Evolutionary conservation across 2,113 vertebrate genomes (phyloP), one percentile per base, ranked within the genome.

Genomic region (Amphiprion ocellaris): DNA sequence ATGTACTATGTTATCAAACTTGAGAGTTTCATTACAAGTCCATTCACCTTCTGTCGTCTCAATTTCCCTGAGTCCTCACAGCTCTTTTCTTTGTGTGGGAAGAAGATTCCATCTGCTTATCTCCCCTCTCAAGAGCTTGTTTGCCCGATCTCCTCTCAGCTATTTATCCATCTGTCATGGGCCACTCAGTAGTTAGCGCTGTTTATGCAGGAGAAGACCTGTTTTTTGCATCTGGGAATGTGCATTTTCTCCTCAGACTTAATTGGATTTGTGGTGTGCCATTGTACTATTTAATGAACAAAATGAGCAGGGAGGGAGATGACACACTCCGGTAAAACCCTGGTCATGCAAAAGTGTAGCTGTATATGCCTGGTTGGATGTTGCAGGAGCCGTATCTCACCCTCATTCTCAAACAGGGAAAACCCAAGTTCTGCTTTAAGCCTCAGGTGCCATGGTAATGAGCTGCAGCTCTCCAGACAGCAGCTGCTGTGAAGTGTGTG

Each of bases 401-500:
- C 70, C 74, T 85, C 50, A 4, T 46, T 79, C 72, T 84, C 60
- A 75, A 49, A 33, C 74, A 46, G 81, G 87, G 83, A 90, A 86
- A 89, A 74, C 81, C 86, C 69, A n/a, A 21, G 63, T 78, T 54
- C 62, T 81, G 69, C 83, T 80, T 52, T 74, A 73, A 87, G 88
- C 89, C 88, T 82, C 74, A 74, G 92, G 89, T 91, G 80, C 74
- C 81, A 79, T 81, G 86, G 74, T 90, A 92, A 90, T 93, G 86
- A 92, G 89, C 83, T 64, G 70, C 78, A 71, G 73, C 77, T 85
- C 74, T 83, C 72, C 64, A 82, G 81, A 85, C 75, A 60, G 63
- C 77, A 79, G 69, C 86, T 78, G 84, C 71, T 83, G 61, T 61
- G 16, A 24, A 49, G 77, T 79, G 61, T 75, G 46, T 77, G 68